phyloP scores from a whole-genome alignment of 2,888 invertebrate genomes.

The Cantharis nigra region DNA sequence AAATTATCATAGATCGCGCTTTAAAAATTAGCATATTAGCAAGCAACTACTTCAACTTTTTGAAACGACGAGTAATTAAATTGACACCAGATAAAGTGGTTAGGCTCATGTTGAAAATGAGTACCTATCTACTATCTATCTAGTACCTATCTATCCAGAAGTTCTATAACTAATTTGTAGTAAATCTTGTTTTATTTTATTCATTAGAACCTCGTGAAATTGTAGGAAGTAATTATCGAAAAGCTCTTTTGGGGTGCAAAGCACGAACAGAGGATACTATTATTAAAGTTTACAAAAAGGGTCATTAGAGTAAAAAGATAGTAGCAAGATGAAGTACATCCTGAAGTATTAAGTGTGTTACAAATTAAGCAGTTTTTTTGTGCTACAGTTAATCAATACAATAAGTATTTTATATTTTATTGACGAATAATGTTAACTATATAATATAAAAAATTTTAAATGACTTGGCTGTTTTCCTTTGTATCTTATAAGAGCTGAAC shows the following conservation, averaged over 20 bases:
- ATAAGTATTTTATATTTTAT: background rate
- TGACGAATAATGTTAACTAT: background rate
- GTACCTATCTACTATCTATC: background rate
- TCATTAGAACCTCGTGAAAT: background rate
- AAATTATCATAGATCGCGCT: background rate
- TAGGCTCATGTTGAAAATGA: background rate
- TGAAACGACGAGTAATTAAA: background rate
- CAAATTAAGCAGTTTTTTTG: background rate
- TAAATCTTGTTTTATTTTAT: background rate
- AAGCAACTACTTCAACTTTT: background rate
- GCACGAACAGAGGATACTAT: background rate
- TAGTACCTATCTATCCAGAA: too few species aligned
- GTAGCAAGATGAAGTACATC: background rate
- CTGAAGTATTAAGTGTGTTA: background rate
- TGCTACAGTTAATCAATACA: background rate
- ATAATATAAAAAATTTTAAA: background rate
- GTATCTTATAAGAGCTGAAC: constrained; percentile 6
- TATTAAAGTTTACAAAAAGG: background rate
- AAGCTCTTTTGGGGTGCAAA: background rate
- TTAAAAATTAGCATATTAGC: background rate
- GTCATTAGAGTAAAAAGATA: background rate
- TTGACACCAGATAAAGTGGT: background rate
- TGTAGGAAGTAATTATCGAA: background rate
- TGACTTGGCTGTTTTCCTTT: constrained; percentile 5
- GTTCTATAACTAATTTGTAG: background rate